Evolutionary conservation across 2,888 invertebrate genomes (phyloP), one percentile per base, ranked within the genome.

Genomic region (Drosophila putrida): DNA sequence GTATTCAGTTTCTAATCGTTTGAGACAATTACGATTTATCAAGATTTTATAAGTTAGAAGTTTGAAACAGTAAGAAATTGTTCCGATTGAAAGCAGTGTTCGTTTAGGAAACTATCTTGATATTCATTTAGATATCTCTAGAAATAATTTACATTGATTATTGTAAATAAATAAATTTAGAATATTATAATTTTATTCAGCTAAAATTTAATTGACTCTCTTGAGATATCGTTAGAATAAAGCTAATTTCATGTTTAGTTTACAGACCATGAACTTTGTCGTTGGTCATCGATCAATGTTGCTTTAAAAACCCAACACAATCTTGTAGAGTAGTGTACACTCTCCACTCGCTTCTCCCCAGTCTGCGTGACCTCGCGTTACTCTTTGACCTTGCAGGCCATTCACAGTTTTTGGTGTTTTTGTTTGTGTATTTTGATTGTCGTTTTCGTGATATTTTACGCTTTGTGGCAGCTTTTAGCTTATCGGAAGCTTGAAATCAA

Each of bases 401-500:
- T 31, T 46, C 13, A 62, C 46, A 60, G 65, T 33, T 63, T 41
- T 10, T 27, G 15, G 46, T 46, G 38, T 44, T 9, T 27, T 25
- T 50, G 11, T 33, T 28, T 58, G 28, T 47, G 15, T 64, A 39
- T 20, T 28, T 39, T 57, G 43, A 33, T 31, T 46, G 58, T 27
- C 41, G 43, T 49, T 68, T 78, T 81, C 87, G 87, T 86, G 84
- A 78, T 80, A 64, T 70, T 82, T 78, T 57, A 44, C 64, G 60
- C 58, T 66, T 73, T 49, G 36, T 47, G 57, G 43, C 35, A 51
- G 71, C 66, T 82, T 81, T 74, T 15, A 50, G 74, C 68, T 82
- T 87, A 81, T 83, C 74, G 82, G 76, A 80, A 87, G 79, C 69
- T 65, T 69, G n/a, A 66, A 78, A 83, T 76, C 81, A 83, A 81